phyloP scores from a whole-genome alignment of 2,797 vertebrate species.

The Smutsia temminckii region DNA sequence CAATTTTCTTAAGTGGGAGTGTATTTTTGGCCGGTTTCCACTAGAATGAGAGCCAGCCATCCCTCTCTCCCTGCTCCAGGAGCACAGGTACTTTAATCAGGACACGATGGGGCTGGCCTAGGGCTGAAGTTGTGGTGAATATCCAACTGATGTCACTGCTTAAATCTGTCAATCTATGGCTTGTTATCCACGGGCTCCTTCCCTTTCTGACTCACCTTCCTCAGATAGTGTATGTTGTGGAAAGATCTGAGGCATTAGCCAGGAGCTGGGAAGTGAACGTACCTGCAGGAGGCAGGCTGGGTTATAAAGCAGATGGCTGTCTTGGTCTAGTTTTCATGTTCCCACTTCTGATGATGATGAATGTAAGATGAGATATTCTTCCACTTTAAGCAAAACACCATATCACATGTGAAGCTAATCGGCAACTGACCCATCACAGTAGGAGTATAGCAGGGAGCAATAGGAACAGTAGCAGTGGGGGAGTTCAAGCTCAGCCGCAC shows the following conservation, averaged over 20 bases:
- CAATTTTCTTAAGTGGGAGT: constrained; percentile 69
- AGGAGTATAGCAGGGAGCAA: fast-evolving
- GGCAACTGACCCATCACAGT: fast-evolving
- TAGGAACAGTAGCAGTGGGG: not conserved
- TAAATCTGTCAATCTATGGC: not conserved
- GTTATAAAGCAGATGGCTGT: not conserved
- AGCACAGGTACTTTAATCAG: constrained; percentile 19
- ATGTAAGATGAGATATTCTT: not conserved
- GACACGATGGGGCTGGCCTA: not conserved
- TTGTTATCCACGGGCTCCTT: not conserved
- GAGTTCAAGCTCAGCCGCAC: fast-evolving
- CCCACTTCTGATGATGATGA: not conserved
- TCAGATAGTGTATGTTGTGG: not conserved
- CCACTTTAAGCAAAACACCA: fast-evolving
- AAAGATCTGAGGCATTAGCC: not conserved
- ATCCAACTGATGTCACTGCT: fast-evolving
- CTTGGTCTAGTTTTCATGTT: not conserved
- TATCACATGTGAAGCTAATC: not conserved
- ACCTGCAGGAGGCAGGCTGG: not conserved
- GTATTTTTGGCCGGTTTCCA: constrained; percentile 35
- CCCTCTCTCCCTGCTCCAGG: not conserved
- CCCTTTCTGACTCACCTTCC: not conserved
- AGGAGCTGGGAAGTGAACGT: not conserved
- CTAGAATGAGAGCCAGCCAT: not conserved
- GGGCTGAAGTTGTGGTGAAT: not conserved